Conservation (phyloP, 2,113 vertebrate genomes). For the Apodemus speciosus region DNA sequence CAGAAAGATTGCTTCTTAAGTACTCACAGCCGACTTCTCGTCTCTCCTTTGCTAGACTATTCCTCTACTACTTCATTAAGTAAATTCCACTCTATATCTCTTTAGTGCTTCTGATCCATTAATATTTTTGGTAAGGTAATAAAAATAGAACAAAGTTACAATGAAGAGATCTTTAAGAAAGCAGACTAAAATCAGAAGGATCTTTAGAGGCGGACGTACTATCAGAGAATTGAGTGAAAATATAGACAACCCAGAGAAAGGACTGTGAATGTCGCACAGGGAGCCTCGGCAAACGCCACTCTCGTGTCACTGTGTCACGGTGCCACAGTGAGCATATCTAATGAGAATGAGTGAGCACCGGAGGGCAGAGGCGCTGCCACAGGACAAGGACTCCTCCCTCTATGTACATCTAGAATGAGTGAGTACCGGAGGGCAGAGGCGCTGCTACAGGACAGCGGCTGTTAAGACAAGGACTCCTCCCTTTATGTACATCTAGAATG, state of each 20-base stretch:
- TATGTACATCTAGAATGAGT: too few species aligned
- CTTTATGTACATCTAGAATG: too few species aligned
- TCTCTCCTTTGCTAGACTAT: neutral
- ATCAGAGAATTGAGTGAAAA: conserved; percentile 28
- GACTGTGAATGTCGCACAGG: neutral
- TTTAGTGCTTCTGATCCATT: conserved; percentile 13
- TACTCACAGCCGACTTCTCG: neutral
- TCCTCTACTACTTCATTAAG: conserved; percentile 9
- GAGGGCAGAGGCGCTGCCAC: too few species aligned
- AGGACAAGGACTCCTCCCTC: too few species aligned
- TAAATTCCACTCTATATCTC: neutral
- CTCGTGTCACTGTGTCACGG: neutral
- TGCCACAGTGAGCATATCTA: neutral
- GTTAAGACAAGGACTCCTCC: too few species aligned
- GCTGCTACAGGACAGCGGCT: too few species aligned
- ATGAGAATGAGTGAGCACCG: too few species aligned
- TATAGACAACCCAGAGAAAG: neutral
- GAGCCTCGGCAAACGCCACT: neutral
- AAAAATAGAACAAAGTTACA: conserved; percentile 35
- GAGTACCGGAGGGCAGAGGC: too few species aligned
- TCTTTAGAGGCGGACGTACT: neutral
- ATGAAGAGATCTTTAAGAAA: conserved; percentile 38
- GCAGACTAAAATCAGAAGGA: neutral
- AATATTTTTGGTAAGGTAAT: neutral
- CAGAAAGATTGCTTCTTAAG: neutral